phyloP scores from a whole-genome alignment of 2,888 invertebrate genomes.

The Phengaris alcon region DNA sequence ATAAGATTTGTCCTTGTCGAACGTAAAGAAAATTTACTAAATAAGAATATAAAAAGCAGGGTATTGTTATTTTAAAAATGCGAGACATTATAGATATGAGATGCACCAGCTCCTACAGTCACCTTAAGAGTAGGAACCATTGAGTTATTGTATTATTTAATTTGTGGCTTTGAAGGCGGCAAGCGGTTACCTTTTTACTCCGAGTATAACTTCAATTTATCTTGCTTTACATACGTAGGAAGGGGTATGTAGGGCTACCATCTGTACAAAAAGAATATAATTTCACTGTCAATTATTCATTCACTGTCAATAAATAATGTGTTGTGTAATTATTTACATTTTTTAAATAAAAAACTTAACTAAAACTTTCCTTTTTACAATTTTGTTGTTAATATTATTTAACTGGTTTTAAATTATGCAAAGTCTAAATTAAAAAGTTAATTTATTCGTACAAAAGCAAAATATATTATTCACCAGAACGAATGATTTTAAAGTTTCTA shows the following conservation, averaged over 20 bases:
- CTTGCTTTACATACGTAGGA: constrained; percentile 46
- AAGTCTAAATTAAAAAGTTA: not conserved
- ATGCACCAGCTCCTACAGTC: not conserved
- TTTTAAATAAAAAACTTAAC: too few relatives aligned
- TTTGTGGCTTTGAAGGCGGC: constrained; percentile 30
- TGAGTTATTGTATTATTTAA: constrained; percentile 20
- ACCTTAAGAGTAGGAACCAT: not conserved
- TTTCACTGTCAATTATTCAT: too few relatives aligned
- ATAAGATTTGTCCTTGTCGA: too few relatives aligned
- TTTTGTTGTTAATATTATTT: not conserved
- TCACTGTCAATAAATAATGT: too few relatives aligned
- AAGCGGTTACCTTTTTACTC: constrained; percentile 47
- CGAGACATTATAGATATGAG: not conserved
- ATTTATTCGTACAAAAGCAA: too few relatives aligned
- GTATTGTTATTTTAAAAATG: not conserved
- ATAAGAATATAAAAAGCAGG: too few relatives aligned
- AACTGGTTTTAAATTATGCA: not conserved
- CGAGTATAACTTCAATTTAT: constrained; percentile 54
- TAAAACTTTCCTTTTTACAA: too few relatives aligned
- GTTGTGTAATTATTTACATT: too few relatives aligned
- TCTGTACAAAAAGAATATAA: too few relatives aligned
- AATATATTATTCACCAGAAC: too few relatives aligned
- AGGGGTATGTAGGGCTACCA: constrained; percentile 40
- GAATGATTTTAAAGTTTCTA: too few relatives aligned
- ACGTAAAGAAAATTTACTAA: too few relatives aligned